A percentile compares a stretch with the other conserved stretches of the same genome.
phyloP scores from a whole-genome alignment of 2,888 invertebrate genomes.

The Hirtodrosophila alboralis region DNA sequence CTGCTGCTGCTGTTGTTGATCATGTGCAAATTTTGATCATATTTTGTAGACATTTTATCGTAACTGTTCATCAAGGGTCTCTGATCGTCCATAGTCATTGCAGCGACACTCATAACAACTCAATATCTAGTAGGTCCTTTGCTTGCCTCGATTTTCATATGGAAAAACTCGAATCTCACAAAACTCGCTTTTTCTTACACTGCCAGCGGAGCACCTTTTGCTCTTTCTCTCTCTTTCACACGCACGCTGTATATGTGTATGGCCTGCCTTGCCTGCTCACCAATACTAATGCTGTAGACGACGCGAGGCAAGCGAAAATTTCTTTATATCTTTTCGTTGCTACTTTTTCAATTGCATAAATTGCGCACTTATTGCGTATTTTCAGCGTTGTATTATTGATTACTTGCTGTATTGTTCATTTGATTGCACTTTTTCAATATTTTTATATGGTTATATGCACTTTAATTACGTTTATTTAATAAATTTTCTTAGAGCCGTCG shows the following conservation, averaged over 20 bases:
- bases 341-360: conserved; percentile 57
- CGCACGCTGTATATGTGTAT: conserved; percentile 37
- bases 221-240: conserved; percentile 27
- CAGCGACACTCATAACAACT: conserved; percentile 83
- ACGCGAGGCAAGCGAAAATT: conserved; percentile 53
- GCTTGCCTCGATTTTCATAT: conserved; percentile 46
- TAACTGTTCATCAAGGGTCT: conserved; percentile 84
- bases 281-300: conserved; percentile 46
- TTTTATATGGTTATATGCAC: conserved; percentile 55
- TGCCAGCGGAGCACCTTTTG: conserved; percentile 59
- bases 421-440: conserved; percentile 64
- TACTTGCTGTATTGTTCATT: conserved; percentile 67
- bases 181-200: conserved; percentile 36
- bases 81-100: conserved; percentile 84
- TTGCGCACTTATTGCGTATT: conserved; percentile 62
- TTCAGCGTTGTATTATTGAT: conserved; percentile 54
- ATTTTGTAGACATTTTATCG: conserved; percentile 82
- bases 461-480: conserved; percentile 52
- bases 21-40: conserved; percentile 78
- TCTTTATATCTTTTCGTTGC: conserved; percentile 36
- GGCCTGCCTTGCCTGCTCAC: conserved; percentile 44
- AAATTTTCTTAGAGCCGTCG: conserved; percentile 59
- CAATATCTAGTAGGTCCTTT: conserved; percentile 56
- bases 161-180: conserved; percentile 45
- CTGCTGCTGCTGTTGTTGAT: conserved; percentile 45